A percentile compares a stretch with the other conserved stretches of the same genome.
Conservation (phyloP, 2,888 invertebrate species). For the Theretra japonica region DNA sequence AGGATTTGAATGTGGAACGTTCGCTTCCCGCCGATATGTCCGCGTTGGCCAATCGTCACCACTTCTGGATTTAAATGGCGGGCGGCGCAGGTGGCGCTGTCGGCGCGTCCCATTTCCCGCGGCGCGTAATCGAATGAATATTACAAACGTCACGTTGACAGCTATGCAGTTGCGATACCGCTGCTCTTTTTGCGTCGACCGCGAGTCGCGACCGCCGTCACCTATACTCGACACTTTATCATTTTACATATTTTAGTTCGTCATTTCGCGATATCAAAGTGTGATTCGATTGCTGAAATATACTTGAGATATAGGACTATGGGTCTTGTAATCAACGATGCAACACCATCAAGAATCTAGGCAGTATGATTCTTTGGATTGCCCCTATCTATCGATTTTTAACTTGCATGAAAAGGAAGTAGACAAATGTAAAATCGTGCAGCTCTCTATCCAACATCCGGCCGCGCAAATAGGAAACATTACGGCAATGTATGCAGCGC, state of each 20-base stretch:
- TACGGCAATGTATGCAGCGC: no score
- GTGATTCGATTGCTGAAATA: no score
- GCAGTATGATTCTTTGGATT: no score
- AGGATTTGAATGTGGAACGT: conserved; percentile 60
- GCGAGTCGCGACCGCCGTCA: conserved; percentile 53
- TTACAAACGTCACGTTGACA: conserved; percentile 79
- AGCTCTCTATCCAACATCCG: no score
- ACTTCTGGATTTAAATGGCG: conserved; percentile 41
- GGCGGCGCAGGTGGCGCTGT: conserved; percentile 73
- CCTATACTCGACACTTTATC: conserved; percentile 13
- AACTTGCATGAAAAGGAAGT: no score
- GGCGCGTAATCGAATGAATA: conserved; percentile 80
- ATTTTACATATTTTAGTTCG: conserved; percentile 35
- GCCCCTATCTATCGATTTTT: no score
- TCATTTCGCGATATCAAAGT: background rate
- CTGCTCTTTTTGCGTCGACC: conserved; percentile 72
- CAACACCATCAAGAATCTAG: no score
- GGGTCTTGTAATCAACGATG: no score
- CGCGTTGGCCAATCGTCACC: conserved; percentile 55
- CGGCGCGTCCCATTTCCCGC: conserved; percentile 78
- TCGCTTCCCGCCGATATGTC: conserved; percentile 57
- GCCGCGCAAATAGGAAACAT: no score
- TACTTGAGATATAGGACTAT: background rate
- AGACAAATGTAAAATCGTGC: no score
- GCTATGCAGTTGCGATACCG: conserved; percentile 72